These are phyloP conservation scores for Acrossocheilus wenchowensis DNA, from an alignment of 2,797 vertebrate genomes.

Conservation along the genomic window DNA sequence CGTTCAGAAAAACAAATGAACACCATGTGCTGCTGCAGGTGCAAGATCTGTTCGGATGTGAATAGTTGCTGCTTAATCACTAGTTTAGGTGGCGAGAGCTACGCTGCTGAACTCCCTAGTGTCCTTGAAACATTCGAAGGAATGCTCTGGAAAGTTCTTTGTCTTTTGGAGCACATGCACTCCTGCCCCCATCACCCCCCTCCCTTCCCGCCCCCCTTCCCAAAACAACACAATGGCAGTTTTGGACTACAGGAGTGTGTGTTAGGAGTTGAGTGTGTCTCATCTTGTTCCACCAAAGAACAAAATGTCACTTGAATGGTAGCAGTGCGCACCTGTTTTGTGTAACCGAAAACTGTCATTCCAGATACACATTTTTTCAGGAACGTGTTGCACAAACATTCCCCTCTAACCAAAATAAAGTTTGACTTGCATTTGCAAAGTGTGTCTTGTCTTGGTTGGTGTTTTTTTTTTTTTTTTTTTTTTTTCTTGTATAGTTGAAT, in stretches of 20 bases:
- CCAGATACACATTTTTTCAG: constrained; percentile 79
- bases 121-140: constrained; percentile 58
- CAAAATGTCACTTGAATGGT: constrained; percentile 62
- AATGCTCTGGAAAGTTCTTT: constrained; percentile 50
- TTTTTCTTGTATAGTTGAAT: background rate
- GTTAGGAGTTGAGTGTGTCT: constrained; percentile 54
- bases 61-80: constrained; percentile 80
- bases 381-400: constrained; percentile 86
- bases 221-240: constrained; percentile 49
- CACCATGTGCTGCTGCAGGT: constrained; percentile 72
- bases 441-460: constrained; percentile 11
- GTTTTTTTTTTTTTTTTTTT: background rate
- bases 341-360: constrained; percentile 79
- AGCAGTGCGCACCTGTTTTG: constrained; percentile 71
- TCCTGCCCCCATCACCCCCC: constrained; percentile 33
- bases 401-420: constrained; percentile 85
- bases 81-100: constrained; percentile 77
- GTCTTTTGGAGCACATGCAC: constrained; percentile 58
- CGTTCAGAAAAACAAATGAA: constrained; percentile 71
- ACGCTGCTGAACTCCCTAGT: constrained; percentile 66
- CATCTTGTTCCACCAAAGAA: constrained; percentile 64
- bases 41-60: constrained; percentile 68
- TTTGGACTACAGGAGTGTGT: constrained; percentile 54
- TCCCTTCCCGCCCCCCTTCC: background rate
- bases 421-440: constrained; percentile 76